Base-by-base conservation (phyloP, 2,888 invertebrate species). In the Cheilosia urbana region DNA sequence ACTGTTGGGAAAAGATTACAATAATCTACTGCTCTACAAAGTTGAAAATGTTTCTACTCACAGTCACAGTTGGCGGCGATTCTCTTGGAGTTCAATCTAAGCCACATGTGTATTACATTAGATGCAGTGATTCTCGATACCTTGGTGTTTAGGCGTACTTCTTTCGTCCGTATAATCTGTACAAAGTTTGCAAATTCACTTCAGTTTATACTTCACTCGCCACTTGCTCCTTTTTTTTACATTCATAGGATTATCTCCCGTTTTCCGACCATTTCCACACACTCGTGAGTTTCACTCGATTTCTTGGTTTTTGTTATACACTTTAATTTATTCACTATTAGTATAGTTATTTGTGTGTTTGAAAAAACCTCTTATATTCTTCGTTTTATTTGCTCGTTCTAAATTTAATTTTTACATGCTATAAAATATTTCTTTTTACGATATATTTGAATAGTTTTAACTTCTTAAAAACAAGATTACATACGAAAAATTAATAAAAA, bases 261-360 rank as follows among this genome's bases (percentile, higher is more conserved):
- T 9, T 34, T 51, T 40, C 30, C 60, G 49, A 62, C 62, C 34
- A 63, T 37, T 72, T 62, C 13, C 47, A 30, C 53, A 15, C 30
- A 42, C 60, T 15, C 72, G 51, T 30, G 40, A 19, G 15, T 53
- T 72, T 51, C 60, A 72, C 72, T 72, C 72, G 53, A 42, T 72
- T 60, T 57, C 17, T 21, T 51, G 13, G 21, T 9, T 72, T 53
- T 40, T 17, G 15, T 60, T 60, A 40, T 51, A 60, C n/a, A 30
- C 13, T 47, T 21, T 13, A n/a, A 21, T 37, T n/a, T 58, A 47
- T 47, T 49, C 34, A 58, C 37, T 47, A 24, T 19, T 47, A 17
- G 17, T 24, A 24, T 57, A 65, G 37, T 51, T 40, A 51, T 27
- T 27, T 51, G 27, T 51, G 27, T 62, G 27, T 19, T 53, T 58